Conservation (phyloP, 2,113 vertebrate genomes). For the Callospermophilus lateralis region DNA sequence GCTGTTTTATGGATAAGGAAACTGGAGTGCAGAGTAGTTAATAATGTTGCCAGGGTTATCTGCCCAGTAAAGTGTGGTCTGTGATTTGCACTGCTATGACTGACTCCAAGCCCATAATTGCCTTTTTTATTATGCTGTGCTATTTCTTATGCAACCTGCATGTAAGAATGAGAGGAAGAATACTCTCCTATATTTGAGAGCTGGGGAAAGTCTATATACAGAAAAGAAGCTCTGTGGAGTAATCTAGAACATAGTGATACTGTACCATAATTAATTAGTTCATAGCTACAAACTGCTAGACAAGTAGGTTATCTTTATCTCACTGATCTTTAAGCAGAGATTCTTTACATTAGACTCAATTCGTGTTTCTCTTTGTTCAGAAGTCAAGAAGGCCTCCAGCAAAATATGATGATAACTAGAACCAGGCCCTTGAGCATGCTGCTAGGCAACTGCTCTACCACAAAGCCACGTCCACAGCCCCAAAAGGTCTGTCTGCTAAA, state of each 20-base stretch:
- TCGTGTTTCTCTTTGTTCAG: conserved; percentile 54
- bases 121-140: not conserved
- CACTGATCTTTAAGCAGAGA: not conserved
- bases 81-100: not conserved
- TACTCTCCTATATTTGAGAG: not conserved
- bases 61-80: not conserved
- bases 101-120: not conserved
- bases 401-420: conserved; percentile 8
- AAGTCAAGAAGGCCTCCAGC: conserved; percentile 43
- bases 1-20: conserved; percentile 12
- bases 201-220: not conserved
- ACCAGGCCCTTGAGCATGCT: too few relatives aligned
- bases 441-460: too few relatives aligned
- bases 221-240: not conserved
- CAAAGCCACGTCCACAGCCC: too few relatives aligned
- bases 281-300: conserved; percentile 1
- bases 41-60: not conserved
- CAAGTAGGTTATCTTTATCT: conserved; percentile 52
- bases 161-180: not conserved
- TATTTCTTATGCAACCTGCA: not conserved
- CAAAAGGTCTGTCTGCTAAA: not conserved
- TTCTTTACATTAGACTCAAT: not conserved
- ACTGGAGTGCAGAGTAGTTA: conserved; percentile 8
- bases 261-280: conserved; percentile 57
- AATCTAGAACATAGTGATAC: not conserved